Base-by-base conservation (phyloP, 2,113 vertebrate genomes). In the Gymnarchus niloticus region DNA sequence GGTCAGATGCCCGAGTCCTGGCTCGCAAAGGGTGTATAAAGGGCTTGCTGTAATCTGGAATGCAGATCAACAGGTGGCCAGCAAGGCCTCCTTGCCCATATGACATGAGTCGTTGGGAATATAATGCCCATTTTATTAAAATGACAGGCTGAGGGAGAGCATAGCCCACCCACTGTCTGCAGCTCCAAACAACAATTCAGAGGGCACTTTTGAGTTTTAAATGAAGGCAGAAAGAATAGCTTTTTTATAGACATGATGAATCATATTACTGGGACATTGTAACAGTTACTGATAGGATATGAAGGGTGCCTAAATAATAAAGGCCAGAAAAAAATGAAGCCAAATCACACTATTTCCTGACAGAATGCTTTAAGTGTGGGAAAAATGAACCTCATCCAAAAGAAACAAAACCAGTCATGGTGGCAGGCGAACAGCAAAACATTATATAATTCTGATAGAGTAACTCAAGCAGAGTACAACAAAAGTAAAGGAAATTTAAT, bases 231-330 rank as follows among this genome's bases (percentile, higher is more conserved):
- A 12, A 59, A 44, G 14, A 56, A 82, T 56, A 19, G 48, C n/a
- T n/a, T 83, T 28, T 83, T 56, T 57, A 57, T 23, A 52, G 48
- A 12, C 21, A 57, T 54, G 44, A 83, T 57, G 23, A 57, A 6
- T 51, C 49, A 83, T 83, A 46, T 83, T 59, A 57, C 82, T n/a
- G 54, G 56, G 21, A 44, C 82, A 83, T 51, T 41, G 56, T 59
- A 44, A 37, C 37, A 37, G 33, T 41, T 44, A 83, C 25, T n/a
- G 21, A 12, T 23, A 57, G 56, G 19, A 83, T 83, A 19, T 83
- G 54, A 59, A 44, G 41, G 33, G 56, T 37, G 33, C 12, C 56
- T 83, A 59, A 59, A 59, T 44, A 56, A 41, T 19, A 56, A 14
- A 12, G 80, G 37, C 56, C 80, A 8, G 25, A 51, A 48, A 48